These are phyloP conservation scores for Heptranchias perlo DNA, from an alignment of 2,113 vertebrate species.

Conservation along the genomic window DNA sequence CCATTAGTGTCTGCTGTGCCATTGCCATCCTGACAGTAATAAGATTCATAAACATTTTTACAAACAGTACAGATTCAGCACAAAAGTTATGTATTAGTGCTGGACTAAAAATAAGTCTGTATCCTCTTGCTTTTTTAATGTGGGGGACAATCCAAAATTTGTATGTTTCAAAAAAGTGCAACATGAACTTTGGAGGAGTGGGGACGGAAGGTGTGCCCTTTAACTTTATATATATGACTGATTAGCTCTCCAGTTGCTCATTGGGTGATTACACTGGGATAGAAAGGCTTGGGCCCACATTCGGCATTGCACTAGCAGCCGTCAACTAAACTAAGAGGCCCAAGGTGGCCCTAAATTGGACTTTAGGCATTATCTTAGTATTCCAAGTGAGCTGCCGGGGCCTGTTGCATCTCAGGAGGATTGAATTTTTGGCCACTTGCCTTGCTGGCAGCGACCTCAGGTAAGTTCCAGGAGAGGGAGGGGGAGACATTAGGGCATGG, in stretches of 20 bases:
- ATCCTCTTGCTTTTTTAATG: neutral
- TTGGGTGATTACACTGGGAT: neutral
- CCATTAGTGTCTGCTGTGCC: neutral
- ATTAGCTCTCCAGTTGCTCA: neutral
- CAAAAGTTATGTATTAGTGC: neutral
- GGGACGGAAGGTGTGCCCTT: neutral
- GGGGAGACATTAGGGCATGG: neutral
- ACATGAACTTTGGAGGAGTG: neutral
- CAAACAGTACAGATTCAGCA: neutral
- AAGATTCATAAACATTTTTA: conserved; percentile 23
- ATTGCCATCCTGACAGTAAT: neutral
- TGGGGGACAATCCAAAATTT: neutral
- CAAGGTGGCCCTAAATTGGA: neutral
- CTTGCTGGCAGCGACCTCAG: neutral
- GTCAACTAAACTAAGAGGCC: neutral
- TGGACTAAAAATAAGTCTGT: neutral
- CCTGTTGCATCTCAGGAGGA: neutral
- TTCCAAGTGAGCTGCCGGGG: neutral
- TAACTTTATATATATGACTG: neutral
- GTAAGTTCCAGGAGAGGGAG: neutral
- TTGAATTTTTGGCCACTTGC: neutral
- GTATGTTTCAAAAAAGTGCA: neutral
- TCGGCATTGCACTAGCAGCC: neutral
- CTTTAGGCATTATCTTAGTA: no score
- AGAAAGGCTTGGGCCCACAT: neutral